These are phyloP conservation scores for Pandemis cinnamomeana DNA, from an alignment of 2,888 invertebrate genomes.

Conservation along the genomic window DNA sequence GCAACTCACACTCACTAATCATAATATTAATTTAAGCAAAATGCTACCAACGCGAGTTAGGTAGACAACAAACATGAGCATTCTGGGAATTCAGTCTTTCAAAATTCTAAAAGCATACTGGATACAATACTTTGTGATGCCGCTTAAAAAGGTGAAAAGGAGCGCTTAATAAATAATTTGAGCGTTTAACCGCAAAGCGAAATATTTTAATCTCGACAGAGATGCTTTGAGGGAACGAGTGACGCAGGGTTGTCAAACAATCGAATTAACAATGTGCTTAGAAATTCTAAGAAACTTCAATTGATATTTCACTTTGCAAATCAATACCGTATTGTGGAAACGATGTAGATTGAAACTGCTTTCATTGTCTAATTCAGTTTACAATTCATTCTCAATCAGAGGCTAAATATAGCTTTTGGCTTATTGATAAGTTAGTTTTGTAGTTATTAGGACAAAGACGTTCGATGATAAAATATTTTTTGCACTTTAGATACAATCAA, in stretches of 20 bases:
- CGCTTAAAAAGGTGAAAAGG: conserved; percentile 54
- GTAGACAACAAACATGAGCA: conserved; percentile 1
- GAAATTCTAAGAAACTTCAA: not conserved
- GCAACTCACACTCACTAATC: not conserved
- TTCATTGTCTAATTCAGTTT: not conserved
- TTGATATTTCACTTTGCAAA: not conserved
- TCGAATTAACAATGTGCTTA: not conserved
- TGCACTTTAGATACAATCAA: too few relatives aligned
- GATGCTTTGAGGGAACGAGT: conserved; percentile 51
- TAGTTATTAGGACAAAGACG: too few relatives aligned
- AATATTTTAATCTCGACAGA: conserved; percentile 79
- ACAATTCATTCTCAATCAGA: not conserved
- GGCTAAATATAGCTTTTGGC: not conserved
- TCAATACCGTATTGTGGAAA: not conserved
- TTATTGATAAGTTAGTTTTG: not conserved
- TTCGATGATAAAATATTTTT: too few relatives aligned
- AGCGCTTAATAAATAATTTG: conserved; percentile 75
- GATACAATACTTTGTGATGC: conserved; percentile 56
- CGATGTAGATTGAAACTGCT: not conserved
- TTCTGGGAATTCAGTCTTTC: conserved; percentile 47
- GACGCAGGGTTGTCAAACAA: conserved; percentile 25
- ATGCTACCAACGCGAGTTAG: not conserved
- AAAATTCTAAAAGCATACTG: conserved; percentile 48
- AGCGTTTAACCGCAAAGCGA: conserved; percentile 70
- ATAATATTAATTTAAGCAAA: not conserved